Conservation (phyloP, 2,888 invertebrate species). For the Cryptocephalus moraei region DNA sequence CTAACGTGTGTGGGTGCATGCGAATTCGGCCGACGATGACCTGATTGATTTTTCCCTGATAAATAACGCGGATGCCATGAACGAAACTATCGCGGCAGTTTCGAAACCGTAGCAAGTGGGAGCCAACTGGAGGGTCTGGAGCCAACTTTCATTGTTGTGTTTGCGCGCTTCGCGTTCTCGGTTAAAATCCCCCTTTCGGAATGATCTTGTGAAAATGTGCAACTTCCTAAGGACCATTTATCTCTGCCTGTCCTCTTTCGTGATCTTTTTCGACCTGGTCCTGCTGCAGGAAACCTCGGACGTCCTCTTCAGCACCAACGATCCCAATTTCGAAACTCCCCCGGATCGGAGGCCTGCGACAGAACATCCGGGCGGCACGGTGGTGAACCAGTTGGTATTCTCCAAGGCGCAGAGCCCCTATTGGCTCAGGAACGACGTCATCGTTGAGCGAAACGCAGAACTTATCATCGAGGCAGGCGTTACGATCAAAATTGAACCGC, state of each 20-base stretch:
- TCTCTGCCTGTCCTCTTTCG: constrained; percentile 5
- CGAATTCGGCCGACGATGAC: no score
- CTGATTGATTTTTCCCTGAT: no score
- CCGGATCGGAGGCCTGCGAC: constrained; percentile 24
- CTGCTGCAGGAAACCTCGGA: constrained; percentile 12
- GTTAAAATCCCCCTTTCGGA: not conserved
- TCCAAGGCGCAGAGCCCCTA: constrained; percentile 60
- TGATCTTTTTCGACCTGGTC: constrained; percentile 9
- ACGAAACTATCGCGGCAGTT: no score
- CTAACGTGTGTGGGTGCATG: no score
- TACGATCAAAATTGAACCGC: constrained; percentile 79
- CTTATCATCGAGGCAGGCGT: constrained; percentile 86
- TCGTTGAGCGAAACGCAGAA: constrained; percentile 68
- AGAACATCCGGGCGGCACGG: constrained; percentile 54
- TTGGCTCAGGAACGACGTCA: constrained; percentile 66
- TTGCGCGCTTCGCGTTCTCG: no score
- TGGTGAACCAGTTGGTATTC: constrained; percentile 43
- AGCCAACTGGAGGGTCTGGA: no score
- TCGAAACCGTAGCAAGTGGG: no score
- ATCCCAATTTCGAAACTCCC: constrained; percentile 3
- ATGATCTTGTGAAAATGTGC: constrained; percentile 10
- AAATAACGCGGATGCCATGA: no score
- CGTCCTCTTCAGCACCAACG: constrained; percentile 4
- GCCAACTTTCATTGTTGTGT: no score
- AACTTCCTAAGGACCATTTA: constrained; percentile 15